Conservation (phyloP, 2,888 invertebrate species). For the Tachina fera region DNA sequence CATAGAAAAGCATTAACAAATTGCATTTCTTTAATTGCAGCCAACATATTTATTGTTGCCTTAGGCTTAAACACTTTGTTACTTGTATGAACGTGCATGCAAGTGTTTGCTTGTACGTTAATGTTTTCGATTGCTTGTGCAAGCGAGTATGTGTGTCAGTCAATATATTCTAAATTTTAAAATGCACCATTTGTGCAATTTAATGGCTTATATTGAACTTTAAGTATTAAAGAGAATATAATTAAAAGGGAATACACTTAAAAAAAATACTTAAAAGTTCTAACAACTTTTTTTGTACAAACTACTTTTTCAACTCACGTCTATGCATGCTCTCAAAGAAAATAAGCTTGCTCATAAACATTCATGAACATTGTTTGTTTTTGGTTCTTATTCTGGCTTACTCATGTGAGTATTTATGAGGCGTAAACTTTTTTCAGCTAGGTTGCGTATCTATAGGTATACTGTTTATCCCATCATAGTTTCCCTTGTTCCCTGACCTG, state of each 20-base stretch:
- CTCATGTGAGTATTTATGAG: too few species aligned
- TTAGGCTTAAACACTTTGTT: conserved; percentile 55
- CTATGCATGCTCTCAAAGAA: too few species aligned
- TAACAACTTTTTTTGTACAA: too few species aligned
- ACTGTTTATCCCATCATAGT: too few species aligned
- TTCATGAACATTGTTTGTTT: too few species aligned
- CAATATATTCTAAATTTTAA: conserved; percentile 47
- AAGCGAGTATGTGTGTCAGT: neutral
- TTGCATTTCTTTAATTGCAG: conserved; percentile 41
- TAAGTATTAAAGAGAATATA: conserved; percentile 28
- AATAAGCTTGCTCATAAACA: too few species aligned
- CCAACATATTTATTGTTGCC: conserved; percentile 50
- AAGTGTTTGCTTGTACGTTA: conserved; percentile 22
- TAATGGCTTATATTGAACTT: conserved; percentile 56
- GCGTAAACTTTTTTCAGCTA: too few species aligned
- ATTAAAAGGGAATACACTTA: conserved; percentile 31
- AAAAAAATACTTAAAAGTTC: too few species aligned
- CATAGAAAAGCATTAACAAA: conserved; percentile 33
- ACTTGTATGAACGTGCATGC: neutral
- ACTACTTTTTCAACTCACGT: too few species aligned
- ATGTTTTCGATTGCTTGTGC: neutral
- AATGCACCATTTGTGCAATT: conserved; percentile 54
- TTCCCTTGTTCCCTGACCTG: too few species aligned
- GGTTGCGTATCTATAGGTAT: too few species aligned
- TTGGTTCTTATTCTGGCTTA: too few species aligned